phyloP scores from a whole-genome alignment of 1,140 invertebrate genomes.

The Aradophagus sp. region DNA sequence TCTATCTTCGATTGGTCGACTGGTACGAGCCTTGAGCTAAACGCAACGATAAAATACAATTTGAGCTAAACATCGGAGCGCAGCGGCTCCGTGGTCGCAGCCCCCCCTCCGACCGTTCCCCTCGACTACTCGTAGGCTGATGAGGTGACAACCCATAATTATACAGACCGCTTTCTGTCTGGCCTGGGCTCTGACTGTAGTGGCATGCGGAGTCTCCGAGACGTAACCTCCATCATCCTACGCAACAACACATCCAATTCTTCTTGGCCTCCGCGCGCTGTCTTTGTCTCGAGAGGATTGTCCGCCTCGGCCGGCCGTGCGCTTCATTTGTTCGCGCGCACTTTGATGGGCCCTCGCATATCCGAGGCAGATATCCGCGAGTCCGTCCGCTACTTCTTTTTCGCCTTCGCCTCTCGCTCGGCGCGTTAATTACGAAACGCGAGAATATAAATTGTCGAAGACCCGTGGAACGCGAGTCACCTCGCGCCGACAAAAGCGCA shows the following conservation, averaged over 20 bases:
- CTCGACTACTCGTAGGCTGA: conserved; percentile 64
- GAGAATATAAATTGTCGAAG: conserved; percentile 70
- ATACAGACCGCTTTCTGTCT: conserved; percentile 74
- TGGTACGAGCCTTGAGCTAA: conserved; percentile 56
- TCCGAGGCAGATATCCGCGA: conserved; percentile 48
- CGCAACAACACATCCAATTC: conserved; percentile 53
- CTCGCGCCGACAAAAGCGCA: conserved; percentile 47
- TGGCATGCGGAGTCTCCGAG: conserved; percentile 70
- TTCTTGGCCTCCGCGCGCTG: conserved; percentile 39
- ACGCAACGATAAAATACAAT: conserved; percentile 73
- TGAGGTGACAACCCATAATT: conserved; percentile 77
- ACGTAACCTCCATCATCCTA: conserved; percentile 60
- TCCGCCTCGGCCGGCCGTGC: conserved; percentile 15
- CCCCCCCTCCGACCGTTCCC: conserved; percentile 14
- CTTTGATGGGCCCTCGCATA: conserved; percentile 58
- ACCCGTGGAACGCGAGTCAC: conserved; percentile 32
- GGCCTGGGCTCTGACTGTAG: conserved; percentile 67
- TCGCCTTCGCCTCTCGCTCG: conserved; percentile 60
- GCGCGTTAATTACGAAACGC: conserved; percentile 72
- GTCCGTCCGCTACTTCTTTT: conserved; percentile 59
- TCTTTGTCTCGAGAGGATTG: conserved; percentile 40
- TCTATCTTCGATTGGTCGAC: conserved; percentile 60
- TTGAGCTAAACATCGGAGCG: conserved; percentile 69
- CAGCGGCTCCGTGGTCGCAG: conserved; percentile 50
- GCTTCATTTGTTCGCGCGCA: conserved; percentile 46